phyloP scores from a whole-genome alignment of 2,113 vertebrate species.

The Lagopus leucura region DNA sequence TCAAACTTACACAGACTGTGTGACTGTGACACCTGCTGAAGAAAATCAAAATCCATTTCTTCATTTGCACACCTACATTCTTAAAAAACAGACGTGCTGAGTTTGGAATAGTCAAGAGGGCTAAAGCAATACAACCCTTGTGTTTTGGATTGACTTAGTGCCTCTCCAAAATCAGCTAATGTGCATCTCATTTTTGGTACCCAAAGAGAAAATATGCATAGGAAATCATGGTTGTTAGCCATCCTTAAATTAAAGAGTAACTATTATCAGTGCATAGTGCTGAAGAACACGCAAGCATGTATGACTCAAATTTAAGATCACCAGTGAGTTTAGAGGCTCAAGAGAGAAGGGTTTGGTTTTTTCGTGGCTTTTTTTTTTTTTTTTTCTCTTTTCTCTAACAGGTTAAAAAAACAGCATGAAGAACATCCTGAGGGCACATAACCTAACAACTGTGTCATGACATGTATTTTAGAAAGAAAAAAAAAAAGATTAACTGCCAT shows the following conservation, averaged over 20 bases:
- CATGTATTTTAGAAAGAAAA: conserved; percentile 8
- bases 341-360: not conserved
- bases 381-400: not conserved
- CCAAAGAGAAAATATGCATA: not conserved
- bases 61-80: not conserved
- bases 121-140: not conserved
- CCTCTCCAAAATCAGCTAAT: not conserved
- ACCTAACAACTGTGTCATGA: conserved; percentile 45
- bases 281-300: not conserved
- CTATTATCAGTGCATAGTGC: not conserved
- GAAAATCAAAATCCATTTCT: not conserved
- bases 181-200: not conserved
- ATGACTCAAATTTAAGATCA: not conserved
- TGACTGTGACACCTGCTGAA: not conserved
- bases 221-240: not conserved
- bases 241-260: not conserved
- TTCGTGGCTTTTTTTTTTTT: too few relatives aligned
- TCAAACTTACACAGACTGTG: not conserved
- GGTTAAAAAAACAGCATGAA: conserved; percentile 18
- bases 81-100: not conserved
- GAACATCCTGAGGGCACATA: conserved; percentile 21
- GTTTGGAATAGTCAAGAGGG: not conserved
- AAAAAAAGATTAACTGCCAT: conserved; percentile 17
- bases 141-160: not conserved
- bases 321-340: not conserved